phyloP scores from a whole-genome alignment of 2,888 invertebrate genomes.

The Eupithecia dodoneata region DNA sequence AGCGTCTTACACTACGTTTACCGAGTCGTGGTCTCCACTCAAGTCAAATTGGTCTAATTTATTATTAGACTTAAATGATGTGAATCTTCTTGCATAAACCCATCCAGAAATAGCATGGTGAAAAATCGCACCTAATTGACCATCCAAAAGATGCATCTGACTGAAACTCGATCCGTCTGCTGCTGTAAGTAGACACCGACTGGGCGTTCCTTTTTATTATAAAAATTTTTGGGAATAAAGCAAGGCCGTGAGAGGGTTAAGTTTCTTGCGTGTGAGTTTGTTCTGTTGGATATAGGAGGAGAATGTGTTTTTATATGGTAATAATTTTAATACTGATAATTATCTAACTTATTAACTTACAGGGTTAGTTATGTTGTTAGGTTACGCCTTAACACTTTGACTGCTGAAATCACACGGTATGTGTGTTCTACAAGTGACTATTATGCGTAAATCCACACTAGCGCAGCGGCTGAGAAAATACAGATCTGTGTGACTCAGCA shows the following conservation, averaged over 20 bases:
- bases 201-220: slow-evolving; percentile 60
- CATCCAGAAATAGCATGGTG: slow-evolving; percentile 52
- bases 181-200: slow-evolving; percentile 68
- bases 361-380: no score
- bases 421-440: no score
- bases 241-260: slow-evolving; percentile 58
- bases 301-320: not conserved
- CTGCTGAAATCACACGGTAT: no score
- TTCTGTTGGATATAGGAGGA: not conserved
- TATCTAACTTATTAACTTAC: no score
- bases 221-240: slow-evolving; percentile 67
- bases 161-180: slow-evolving; percentile 68
- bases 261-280: slow-evolving; percentile 60
- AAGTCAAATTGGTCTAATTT: no score
- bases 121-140: slow-evolving; percentile 76
- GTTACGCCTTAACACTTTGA: no score
- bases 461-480: no score
- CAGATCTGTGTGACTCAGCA: no score
- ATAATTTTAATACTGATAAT: not conserved
- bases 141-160: slow-evolving; percentile 68
- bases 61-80: not conserved
- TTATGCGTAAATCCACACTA: no score
- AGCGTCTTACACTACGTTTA: no score
- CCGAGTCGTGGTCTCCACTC: no score
- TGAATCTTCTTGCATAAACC: slow-evolving; percentile 50